Evolutionary conservation across 2,888 invertebrate species (phyloP).

Genomic region (Leistus spinibarbis): DNA sequence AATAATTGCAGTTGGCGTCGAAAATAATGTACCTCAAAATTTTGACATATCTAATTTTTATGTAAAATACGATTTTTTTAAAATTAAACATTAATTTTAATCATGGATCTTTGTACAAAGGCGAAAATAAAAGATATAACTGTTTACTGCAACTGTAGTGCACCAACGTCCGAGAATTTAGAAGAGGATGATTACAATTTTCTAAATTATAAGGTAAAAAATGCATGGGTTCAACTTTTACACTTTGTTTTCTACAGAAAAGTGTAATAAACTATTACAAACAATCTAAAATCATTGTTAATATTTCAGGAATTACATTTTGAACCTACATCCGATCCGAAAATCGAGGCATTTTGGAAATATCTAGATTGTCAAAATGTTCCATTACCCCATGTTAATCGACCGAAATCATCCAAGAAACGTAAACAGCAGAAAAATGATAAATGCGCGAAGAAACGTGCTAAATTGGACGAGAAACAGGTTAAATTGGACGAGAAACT

Average conservation of each 20-base stretch:
- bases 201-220: background rate
- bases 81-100: background rate
- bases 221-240: too few relatives aligned
- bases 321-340: background rate
- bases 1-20: background rate
- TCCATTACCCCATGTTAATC: background rate
- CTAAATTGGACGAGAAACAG: too few relatives aligned
- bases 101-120: background rate
- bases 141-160: background rate
- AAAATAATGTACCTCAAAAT: background rate
- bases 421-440: too few relatives aligned
- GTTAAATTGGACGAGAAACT: background rate
- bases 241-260: too few relatives aligned
- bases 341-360: background rate
- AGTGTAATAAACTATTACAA: too few relatives aligned
- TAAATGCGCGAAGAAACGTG: too few relatives aligned
- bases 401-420: too few relatives aligned
- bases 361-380: background rate
- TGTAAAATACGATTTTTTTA: too few relatives aligned
- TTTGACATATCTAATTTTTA: background rate
- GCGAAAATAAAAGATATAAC: background rate
- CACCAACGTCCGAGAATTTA: background rate
- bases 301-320: constrained; percentile 1
- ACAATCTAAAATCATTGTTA: too few relatives aligned
- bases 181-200: background rate